Conservation (phyloP, 23 tunicate species). For the Halocynthia aurantium region DNA sequence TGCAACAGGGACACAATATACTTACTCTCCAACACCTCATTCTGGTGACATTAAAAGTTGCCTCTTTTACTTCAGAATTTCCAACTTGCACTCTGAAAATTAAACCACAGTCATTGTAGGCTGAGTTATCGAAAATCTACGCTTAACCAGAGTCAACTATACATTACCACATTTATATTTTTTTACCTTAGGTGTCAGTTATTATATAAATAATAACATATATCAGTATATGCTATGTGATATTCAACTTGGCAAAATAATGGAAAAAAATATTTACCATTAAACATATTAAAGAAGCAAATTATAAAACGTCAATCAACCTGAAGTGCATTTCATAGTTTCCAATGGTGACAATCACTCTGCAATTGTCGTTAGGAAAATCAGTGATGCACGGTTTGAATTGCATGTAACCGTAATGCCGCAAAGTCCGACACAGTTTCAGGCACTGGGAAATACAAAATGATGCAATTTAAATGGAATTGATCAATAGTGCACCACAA, state of each 20-base stretch:
- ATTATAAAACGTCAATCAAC: neutral
- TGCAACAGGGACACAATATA: neutral
- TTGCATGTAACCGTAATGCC: slow-evolving; percentile 64
- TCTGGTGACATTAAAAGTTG: slow-evolving; percentile 53
- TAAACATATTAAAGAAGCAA: too few relatives aligned
- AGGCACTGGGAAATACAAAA: slow-evolving; percentile 32
- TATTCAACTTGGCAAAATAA: too few relatives aligned
- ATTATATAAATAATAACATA: too few relatives aligned
- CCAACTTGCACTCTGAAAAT: slow-evolving; percentile 15
- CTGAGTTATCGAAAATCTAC: too few relatives aligned
- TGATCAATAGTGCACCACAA: too few relatives aligned
- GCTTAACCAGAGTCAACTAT: too few relatives aligned
- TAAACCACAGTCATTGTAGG: too few relatives aligned
- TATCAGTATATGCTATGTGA: too few relatives aligned
- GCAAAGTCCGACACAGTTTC: slow-evolving; percentile 74
- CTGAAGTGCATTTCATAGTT: slow-evolving; percentile 56
- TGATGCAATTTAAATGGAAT: neutral
- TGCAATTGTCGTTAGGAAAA: slow-evolving; percentile 37
- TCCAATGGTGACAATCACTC: slow-evolving; percentile 58
- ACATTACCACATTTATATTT: too few relatives aligned
- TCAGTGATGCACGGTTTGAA: slow-evolving; percentile 65
- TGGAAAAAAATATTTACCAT: too few relatives aligned
- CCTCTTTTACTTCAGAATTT: slow-evolving; percentile 17
- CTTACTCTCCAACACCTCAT: slow-evolving; percentile 71
- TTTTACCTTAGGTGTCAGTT: too few relatives aligned